Evolutionary conservation across 2,113 vertebrate genomes (phyloP), one percentile per base, ranked within the genome.

Genomic region (Cynocephalus volans): DNA sequence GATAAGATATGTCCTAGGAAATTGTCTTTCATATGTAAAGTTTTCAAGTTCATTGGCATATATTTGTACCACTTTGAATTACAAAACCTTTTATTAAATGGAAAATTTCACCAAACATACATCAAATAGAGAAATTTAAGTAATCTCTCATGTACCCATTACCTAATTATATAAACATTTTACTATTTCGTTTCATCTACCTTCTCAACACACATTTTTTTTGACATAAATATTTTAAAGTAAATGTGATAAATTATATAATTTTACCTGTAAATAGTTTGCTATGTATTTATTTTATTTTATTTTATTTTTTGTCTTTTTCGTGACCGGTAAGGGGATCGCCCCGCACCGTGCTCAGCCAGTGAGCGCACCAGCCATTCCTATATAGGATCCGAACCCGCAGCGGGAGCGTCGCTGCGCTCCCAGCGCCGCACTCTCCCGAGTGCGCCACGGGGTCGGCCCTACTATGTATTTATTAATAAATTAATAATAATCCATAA

Each of bases 221-320:
- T 50, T 76, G 13, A 19, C 13, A 60, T 80, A 64, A 75, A 48
- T 50, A 17, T 69, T 85, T 85, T 62, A 85, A 88, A 64, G 11
- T n/a, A 93, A 67, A 80, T 60, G 7, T 5, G 88, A 62, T 60
- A 60, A 96, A 69, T 87, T 18, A 64, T 79, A 85, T 69, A 82
- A 70, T 80, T 82, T 45, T 79, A 80, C 0, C 6, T 73, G 8
- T 28, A 69, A 54, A 56, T 93, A 41, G 41, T 69, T 33, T 7
- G 83, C 50, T 31, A 36, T 50, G 5, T 23, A 58, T 87, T 93
- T n/a, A 76, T 62, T n/a, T n/a, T n/a, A n/a, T n/a, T n/a, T n/a
- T n/a, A n/a, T n/a, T n/a, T n/a, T n/a, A n/a, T n/a, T n/a, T n/a
- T n/a, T n/a, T n/a, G n/a, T n/a, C n/a, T n/a, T n/a, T n/a, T n/a